A percentile compares a stretch with the other conserved stretches of the same genome.
These are phyloP conservation scores for Bergia sp. DNA, from an alignment of 92 coral and sea anemone species.

Conservation along the genomic window DNA sequence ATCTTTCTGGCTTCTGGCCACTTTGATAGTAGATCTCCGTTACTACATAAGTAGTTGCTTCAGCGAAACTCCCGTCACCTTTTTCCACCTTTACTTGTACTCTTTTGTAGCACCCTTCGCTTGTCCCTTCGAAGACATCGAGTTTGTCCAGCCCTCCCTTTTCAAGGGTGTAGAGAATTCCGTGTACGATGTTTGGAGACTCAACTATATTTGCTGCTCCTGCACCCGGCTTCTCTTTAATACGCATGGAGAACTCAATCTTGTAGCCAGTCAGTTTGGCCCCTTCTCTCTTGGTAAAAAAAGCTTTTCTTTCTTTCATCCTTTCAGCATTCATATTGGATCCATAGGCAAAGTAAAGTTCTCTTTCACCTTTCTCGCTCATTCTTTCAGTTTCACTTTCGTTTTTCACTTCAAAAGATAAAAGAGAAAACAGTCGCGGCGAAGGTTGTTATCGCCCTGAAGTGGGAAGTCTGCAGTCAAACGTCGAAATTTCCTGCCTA, in stretches of 20 bases:
- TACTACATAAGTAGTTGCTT: slow-evolving; percentile 64
- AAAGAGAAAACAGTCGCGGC: not conserved
- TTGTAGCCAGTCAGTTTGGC: slow-evolving; percentile 70
- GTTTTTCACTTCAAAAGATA: not conserved
- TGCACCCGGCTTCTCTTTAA: slow-evolving; percentile 48
- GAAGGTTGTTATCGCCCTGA: not conserved
- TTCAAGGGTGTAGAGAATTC: slow-evolving; percentile 72
- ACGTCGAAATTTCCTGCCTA: not conserved
- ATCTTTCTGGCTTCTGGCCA: slow-evolving; percentile 67
- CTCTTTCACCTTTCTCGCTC: slow-evolving; percentile 8
- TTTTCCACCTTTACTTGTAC: slow-evolving; percentile 54
- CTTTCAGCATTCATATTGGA: slow-evolving; percentile 81
- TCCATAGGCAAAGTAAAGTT: slow-evolving; percentile 81
- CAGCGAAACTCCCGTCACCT: slow-evolving; percentile 48
- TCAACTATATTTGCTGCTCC: slow-evolving; percentile 67
- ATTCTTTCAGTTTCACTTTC: slow-evolving; percentile 14
- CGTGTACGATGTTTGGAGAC: slow-evolving; percentile 60
- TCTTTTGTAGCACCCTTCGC: slow-evolving; percentile 67
- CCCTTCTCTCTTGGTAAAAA: slow-evolving; percentile 65
- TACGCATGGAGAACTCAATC: slow-evolving; percentile 59
- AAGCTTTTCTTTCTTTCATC: slow-evolving; percentile 75
- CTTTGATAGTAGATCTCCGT: slow-evolving; percentile 54
- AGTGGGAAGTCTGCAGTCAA: not conserved
- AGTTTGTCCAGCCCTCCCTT: slow-evolving; percentile 78
- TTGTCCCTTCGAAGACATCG: slow-evolving; percentile 76